A percentile compares a stretch with the other conserved stretches of the same genome.
Conservation (phyloP, 2,888 invertebrate species). For the Craniophora ligustri region DNA sequence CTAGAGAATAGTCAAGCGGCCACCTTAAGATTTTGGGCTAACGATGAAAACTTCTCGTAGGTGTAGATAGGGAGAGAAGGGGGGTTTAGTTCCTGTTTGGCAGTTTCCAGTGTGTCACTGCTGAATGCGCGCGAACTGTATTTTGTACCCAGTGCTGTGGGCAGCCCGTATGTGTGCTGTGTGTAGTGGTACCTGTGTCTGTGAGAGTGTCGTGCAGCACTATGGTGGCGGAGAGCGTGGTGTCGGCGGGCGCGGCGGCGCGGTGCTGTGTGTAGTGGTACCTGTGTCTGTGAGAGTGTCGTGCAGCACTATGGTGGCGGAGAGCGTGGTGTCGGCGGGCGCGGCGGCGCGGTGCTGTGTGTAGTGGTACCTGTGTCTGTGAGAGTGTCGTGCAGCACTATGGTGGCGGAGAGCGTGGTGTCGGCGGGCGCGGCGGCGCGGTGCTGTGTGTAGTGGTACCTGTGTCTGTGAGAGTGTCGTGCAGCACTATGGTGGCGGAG, state of each 20-base stretch:
- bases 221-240: conserved; percentile 64
- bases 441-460: conserved; percentile 61
- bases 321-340: conserved; percentile 53
- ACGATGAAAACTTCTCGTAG: too few relatives aligned
- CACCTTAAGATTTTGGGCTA: too few relatives aligned
- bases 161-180: too few relatives aligned
- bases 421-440: conserved; percentile 30
- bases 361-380: conserved; percentile 77
- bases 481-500: conserved; percentile 65
- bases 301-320: conserved; percentile 68
- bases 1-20: too few relatives aligned
- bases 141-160: too few relatives aligned
- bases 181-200: conserved; percentile 74
- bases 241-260: conserved; percentile 35
- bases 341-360: conserved; percentile 18
- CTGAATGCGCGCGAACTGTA: too few relatives aligned
- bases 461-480: conserved; percentile 80
- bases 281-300: conserved; percentile 82
- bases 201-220: conserved; percentile 77
- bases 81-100: too few relatives aligned
- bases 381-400: conserved; percentile 72
- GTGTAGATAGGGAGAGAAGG: too few relatives aligned
- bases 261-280: conserved; percentile 43
- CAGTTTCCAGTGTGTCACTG: too few relatives aligned
- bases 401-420: conserved; percentile 64